phyloP scores from a whole-genome alignment of 1,140 invertebrate species.

The Acyrthosiphon pisum region DNA sequence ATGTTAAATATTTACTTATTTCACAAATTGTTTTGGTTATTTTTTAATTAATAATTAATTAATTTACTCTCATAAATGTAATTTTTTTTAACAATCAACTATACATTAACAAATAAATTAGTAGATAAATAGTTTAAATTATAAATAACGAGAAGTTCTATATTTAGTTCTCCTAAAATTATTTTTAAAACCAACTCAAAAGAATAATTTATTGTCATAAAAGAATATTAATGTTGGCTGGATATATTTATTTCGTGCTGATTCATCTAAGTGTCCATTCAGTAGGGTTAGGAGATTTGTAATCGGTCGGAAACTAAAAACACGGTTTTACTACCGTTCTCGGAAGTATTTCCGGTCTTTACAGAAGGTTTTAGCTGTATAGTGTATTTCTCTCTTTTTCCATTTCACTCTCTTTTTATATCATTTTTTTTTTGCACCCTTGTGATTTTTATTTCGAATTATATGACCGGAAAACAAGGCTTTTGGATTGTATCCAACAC shows the following conservation, averaged over 20 bases:
- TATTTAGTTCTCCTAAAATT: neutral
- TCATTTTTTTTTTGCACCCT: constrained; percentile 19
- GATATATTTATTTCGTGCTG: neutral
- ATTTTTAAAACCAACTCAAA: neutral
- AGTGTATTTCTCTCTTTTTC: neutral
- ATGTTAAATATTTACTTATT: neutral
- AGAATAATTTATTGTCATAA: neutral
- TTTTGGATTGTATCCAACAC: constrained; percentile 24
- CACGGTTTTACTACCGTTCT: constrained; percentile 51
- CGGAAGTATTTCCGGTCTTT: constrained; percentile 48
- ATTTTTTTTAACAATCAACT: neutral
- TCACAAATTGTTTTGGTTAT: neutral
- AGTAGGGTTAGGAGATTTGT: neutral
- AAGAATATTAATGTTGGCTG: neutral
- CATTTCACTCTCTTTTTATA: neutral
- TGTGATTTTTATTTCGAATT: constrained; percentile 41
- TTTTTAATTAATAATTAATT: neutral
- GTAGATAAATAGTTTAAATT: neutral
- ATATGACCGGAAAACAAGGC: constrained; percentile 37
- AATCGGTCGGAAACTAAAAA: constrained; percentile 51
- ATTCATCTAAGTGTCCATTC: constrained; percentile 4
- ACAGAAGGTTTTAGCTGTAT: neutral
- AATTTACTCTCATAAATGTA: neutral
- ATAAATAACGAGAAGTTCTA: neutral
- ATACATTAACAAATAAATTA: too few relatives aligned